Evolutionary conservation across 2,888 invertebrate species (phyloP), one percentile per base, ranked within the genome.

Genomic region (Syritta pipiens): DNA sequence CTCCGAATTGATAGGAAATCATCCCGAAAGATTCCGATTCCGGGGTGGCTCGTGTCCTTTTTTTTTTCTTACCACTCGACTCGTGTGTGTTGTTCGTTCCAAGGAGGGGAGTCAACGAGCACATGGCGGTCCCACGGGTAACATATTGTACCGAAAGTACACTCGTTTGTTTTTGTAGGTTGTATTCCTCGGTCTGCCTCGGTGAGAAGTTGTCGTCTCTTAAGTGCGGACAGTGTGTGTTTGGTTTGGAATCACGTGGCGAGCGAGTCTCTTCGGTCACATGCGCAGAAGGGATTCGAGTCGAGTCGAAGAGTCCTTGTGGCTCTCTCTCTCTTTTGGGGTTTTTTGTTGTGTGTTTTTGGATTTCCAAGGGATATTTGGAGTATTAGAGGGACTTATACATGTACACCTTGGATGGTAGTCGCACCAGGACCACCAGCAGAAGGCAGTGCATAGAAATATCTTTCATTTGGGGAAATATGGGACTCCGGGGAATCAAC

Each of bases 401-500:
- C 37, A 35, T 37, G 22, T 48, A 37, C 63, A 67, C 75, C 72
- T 79, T 67, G 17, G 37, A 59, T 79, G 67, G 62, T 74, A 76
- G 67, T 74, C 67, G 79, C 71, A 71, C 63, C 63, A 71, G 53
- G 57, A 30, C 57, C 49, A 40, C 62, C 49, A 77, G 51, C 67
- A 67, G 75, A 75, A 79, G 75, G 69, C 77, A 75, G 76, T 62
- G 81, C 67, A 77, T 77, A 75, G 76, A 81, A 81, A 65, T 72
- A 81, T 77, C 65, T 81, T 82, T 75, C 72, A 74, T 74, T 69
- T 74, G 83, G 84, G 88, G 86, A 87, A 87, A 87, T 88, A 88
- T 88, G 87, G 85, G 84, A 84, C 88, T 85, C 88, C 76, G 79
- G 88, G 86, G 88, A 85, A 84, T 86, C 84, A 86, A 88, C 88